Conservation (phyloP, 2,888 invertebrate genomes). For the Spisula solida region DNA sequence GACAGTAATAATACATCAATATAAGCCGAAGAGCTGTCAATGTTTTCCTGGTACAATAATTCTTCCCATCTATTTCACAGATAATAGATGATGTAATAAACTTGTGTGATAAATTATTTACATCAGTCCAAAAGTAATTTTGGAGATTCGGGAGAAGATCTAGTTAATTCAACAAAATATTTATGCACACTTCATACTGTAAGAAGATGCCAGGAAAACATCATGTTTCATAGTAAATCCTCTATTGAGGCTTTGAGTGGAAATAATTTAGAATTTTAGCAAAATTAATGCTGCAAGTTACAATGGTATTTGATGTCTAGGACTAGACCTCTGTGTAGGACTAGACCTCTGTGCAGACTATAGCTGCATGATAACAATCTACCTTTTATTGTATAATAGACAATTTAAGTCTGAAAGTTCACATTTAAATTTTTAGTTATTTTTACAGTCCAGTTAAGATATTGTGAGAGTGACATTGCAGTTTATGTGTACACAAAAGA, state of each 20-base stretch:
- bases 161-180: neutral
- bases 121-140: neutral
- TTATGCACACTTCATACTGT: neutral
- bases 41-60: neutral
- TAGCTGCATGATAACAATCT: too few relatives aligned
- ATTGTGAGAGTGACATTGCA: too few relatives aligned
- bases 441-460: too few relatives aligned
- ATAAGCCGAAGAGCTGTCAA: slow-evolving; percentile 1
- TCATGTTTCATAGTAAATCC: neutral
- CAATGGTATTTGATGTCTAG: neutral
- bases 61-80: neutral
- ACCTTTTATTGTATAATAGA: too few relatives aligned
- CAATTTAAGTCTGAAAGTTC: too few relatives aligned
- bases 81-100: slow-evolving; percentile 1
- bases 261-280: neutral
- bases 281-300: neutral
- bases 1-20: slow-evolving; percentile 5
- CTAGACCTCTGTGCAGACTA: too few relatives aligned
- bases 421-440: too few relatives aligned
- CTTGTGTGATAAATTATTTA: neutral
- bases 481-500: too few relatives aligned
- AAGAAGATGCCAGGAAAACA: neutral
- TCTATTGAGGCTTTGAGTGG: neutral
- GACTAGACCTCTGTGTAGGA: too few relatives aligned
- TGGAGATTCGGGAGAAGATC: neutral